These are phyloP conservation scores for Apogon talboti DNA, from an alignment of 2,797 vertebrate species.

Conservation along the genomic window DNA sequence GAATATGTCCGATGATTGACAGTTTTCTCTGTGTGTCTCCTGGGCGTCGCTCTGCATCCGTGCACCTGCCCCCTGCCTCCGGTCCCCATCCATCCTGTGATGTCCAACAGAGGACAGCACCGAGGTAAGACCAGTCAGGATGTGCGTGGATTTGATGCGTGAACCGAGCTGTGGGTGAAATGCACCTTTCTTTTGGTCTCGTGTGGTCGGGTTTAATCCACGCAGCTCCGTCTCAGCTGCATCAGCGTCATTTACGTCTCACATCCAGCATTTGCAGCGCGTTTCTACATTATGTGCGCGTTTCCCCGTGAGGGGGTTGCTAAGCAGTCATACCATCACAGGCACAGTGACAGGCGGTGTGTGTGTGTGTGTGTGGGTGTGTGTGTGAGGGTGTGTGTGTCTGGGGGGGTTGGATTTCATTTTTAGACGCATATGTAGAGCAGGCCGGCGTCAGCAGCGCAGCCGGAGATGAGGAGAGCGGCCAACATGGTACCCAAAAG, in stretches of 20 bases:
- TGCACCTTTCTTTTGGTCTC: too few relatives aligned
- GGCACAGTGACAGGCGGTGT: conserved; percentile 26
- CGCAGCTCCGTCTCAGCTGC: background rate
- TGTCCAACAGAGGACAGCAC: conserved; percentile 78
- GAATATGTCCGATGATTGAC: too few relatives aligned
- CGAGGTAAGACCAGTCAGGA: conserved; percentile 75
- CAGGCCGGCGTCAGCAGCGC: conserved; percentile 50
- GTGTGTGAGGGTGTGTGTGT: background rate
- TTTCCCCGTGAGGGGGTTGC: background rate
- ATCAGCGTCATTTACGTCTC: too few relatives aligned
- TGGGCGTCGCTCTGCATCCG: conserved; percentile 75
- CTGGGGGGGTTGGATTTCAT: conserved; percentile 46
- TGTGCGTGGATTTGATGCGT: background rate
- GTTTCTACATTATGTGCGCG: background rate
- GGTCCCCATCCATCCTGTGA: conserved; percentile 55
- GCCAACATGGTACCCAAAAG: conserved; percentile 57
- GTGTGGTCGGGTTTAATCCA: background rate
- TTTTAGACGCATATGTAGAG: conserved; percentile 67
- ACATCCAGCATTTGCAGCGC: too few relatives aligned
- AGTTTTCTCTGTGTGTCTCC: conserved; percentile 57
- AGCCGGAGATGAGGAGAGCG: conserved; percentile 23
- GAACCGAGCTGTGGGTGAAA: too few relatives aligned
- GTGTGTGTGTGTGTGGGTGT: background rate
- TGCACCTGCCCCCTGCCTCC: conserved; percentile 78
- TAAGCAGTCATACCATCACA: conserved; percentile 34